A percentile compares a stretch with the other conserved stretches of the same genome.
phyloP scores from a whole-genome alignment of 2,888 invertebrate genomes.

The Orthonychiurus folsomi region DNA sequence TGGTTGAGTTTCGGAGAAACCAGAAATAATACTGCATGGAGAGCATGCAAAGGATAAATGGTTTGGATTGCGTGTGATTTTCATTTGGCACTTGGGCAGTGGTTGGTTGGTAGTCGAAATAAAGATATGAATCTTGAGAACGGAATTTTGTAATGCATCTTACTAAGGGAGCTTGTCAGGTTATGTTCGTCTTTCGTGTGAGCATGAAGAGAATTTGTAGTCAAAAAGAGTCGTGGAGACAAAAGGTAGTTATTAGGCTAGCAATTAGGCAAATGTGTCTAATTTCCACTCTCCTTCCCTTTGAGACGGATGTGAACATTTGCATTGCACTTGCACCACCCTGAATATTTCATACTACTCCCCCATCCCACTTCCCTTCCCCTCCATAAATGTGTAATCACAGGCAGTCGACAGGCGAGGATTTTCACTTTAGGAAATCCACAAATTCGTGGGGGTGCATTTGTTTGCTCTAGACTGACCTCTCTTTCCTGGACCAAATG shows the following conservation, averaged over 20 bases:
- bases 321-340: too few species aligned
- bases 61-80: neutral
- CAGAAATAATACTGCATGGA: neutral
- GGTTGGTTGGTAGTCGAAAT: neutral
- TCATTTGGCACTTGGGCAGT: neutral
- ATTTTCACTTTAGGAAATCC: too few species aligned
- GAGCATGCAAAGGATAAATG: neutral
- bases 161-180: neutral
- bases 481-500: conserved; percentile 27
- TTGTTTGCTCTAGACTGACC: neutral
- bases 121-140: neutral
- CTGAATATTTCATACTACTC: neutral
- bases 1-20: neutral
- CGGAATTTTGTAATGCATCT: neutral
- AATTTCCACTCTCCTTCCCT: too few species aligned
- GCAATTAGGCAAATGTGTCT: neutral
- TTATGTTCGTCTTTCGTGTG: neutral
- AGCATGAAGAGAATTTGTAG: neutral
- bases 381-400: neutral
- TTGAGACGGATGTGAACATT: too few species aligned
- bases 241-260: neutral
- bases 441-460: too few species aligned
- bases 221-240: neutral
- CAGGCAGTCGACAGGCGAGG: too few species aligned
- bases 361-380: neutral